These are phyloP conservation scores for Lathronympha strigana DNA, from an alignment of 2,888 invertebrate species.

Conservation along the genomic window DNA sequence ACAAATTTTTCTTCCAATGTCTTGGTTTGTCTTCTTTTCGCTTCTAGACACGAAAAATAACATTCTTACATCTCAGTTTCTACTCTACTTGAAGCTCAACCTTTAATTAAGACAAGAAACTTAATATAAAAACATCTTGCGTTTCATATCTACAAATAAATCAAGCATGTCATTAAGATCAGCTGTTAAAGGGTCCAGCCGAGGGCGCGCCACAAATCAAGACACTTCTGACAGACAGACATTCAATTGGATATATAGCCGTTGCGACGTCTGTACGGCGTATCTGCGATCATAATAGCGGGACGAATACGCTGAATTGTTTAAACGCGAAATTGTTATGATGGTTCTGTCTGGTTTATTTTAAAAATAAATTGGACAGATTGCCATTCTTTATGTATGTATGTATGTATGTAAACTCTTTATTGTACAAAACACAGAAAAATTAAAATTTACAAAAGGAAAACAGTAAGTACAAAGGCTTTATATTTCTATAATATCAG, in stretches of 20 bases:
- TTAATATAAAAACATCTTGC: neutral
- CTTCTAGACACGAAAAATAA: no score
- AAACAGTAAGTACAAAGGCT: no score
- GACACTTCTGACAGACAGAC: slow-evolving; percentile 66
- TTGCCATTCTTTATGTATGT: no score
- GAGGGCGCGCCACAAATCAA: slow-evolving; percentile 62
- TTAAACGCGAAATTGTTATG: slow-evolving; percentile 18
- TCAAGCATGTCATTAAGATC: slow-evolving; percentile 15
- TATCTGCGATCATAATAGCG: slow-evolving; percentile 21
- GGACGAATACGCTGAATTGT: slow-evolving; percentile 26
- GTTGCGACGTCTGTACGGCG: slow-evolving; percentile 26
- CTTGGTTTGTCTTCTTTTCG: no score
- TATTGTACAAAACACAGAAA: no score
- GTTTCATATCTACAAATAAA: slow-evolving; percentile 23
- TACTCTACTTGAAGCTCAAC: no score
- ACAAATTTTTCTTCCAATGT: no score
- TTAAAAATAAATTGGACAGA: neutral
- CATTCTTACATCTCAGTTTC: no score
- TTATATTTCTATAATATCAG: no score
- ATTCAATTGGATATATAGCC: slow-evolving; percentile 62
- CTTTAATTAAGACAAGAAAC: no score
- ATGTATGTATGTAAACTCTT: no score
- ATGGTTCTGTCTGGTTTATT: neutral
- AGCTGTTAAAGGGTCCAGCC: slow-evolving; percentile 29
- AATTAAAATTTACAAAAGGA: no score